Base-by-base conservation (phyloP, 2,797 vertebrate genomes). In the Gymnoscopelus microlampas region DNA sequence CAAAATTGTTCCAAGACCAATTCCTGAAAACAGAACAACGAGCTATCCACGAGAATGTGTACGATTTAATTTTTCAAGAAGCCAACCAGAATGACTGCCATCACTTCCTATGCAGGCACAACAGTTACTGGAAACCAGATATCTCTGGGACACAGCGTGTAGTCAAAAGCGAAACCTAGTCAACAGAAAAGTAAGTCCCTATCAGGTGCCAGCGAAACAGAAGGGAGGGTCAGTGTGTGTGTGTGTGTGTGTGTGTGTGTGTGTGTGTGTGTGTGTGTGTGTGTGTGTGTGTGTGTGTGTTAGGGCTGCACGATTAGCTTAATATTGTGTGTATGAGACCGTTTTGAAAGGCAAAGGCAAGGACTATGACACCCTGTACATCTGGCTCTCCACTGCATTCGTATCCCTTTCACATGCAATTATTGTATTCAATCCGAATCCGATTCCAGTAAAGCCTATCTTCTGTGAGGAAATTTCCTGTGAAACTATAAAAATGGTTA, bases 301-400 rank as follows among this genome's bases (percentile, higher is more conserved):
- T 29, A 29, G 26, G 3, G 26, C 26, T 29, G 32, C 6, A 44
- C 39, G 8, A 10, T 44, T 10, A 44, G 39, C 39, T 44, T 10
- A 44, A 44, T 44, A 44, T 44, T 44, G 39, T 44, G 39, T 10
- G 39, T 44, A 26, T 44, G 32, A 49, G 11, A 59, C 26, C 14
- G 35, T 2, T 50, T 19, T 4, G 49, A 39, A 77, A 29, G 11
- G 19, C 7, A 57, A 59, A 11, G 50, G 57, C 13, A 55, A 19
- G 29, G 32, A 39, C 8, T 10, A 66, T 35, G 55, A 66, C 32
- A 66, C 73, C 67, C 72, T 62, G 64, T 19, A 35, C 9, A 57
- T 76, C 79, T 32, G 66, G 71, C 82, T 85, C 15, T 71, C 2
- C 19, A 15, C n/a, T 48, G 13, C 29, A 35, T 35, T 35, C 29